Evolutionary conservation across 2,797 vertebrate genomes (phyloP).

Genomic region (Agapornis canus): DNA sequence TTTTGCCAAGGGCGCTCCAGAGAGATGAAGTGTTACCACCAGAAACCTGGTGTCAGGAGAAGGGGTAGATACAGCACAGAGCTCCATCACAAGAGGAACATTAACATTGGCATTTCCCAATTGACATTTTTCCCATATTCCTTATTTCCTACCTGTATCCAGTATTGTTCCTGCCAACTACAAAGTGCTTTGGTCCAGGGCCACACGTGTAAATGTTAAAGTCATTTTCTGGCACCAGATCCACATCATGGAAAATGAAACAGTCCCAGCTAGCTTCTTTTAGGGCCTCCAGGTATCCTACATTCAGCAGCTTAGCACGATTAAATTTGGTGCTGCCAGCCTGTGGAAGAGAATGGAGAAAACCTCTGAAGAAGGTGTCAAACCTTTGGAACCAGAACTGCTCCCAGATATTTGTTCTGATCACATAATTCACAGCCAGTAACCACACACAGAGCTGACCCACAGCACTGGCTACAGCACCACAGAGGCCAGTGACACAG

Average conservation of each 20-base stretch:
- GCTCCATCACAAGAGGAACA: background rate
- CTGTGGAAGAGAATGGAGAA: slow-evolving; percentile 68
- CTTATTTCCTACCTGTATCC: slow-evolving; percentile 89
- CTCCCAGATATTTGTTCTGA: accelerated
- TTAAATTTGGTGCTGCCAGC: slow-evolving; percentile 90
- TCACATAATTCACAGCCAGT: accelerated
- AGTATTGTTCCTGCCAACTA: slow-evolving; percentile 94
- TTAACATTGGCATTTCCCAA: background rate
- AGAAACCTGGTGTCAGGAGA: background rate
- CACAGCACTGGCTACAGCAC: accelerated
- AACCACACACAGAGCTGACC: background rate
- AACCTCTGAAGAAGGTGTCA: background rate
- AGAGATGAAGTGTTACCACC: background rate
- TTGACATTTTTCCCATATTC: background rate
- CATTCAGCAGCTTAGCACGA: slow-evolving; percentile 93
- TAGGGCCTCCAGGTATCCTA: slow-evolving; percentile 93
- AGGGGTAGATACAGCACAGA: background rate
- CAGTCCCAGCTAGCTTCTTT: slow-evolving; percentile 93
- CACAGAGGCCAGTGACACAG: accelerated
- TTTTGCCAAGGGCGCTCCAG: background rate
- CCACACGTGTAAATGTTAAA: slow-evolving; percentile 90
- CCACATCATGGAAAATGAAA: slow-evolving; percentile 97
- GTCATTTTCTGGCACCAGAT: slow-evolving; percentile 96
- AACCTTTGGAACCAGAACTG: background rate
- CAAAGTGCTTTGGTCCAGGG: slow-evolving; percentile 91